Evolutionary conservation across 2,888 invertebrate species (phyloP).

Genomic region (Amiota communis): DNA sequence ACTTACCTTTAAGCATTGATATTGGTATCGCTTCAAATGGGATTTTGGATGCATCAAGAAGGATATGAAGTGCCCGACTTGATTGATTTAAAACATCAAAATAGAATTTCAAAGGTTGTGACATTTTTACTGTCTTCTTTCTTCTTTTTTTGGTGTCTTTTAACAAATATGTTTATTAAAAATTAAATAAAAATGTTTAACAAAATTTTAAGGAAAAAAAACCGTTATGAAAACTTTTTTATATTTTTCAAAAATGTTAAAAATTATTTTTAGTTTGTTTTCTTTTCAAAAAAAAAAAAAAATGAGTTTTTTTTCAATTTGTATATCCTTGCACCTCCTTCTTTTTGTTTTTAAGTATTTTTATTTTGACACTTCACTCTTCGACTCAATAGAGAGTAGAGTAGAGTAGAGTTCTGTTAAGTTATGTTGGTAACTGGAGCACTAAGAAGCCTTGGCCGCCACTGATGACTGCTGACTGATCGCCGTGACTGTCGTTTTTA

Average conservation of each 20-base stretch:
- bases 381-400: too few species aligned
- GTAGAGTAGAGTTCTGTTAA: too few species aligned
- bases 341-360: too few species aligned
- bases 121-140: constrained; percentile 53
- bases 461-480: constrained; percentile 20
- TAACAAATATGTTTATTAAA: neutral
- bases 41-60: constrained; percentile 79
- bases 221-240: neutral
- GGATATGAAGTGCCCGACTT: constrained; percentile 81
- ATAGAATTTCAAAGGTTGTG: constrained; percentile 78
- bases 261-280: too few species aligned
- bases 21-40: constrained; percentile 79
- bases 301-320: too few species aligned
- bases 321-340: too few species aligned
- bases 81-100: constrained; percentile 85
- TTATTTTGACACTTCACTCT: too few species aligned
- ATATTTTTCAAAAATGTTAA: neutral
- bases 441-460: too few species aligned
- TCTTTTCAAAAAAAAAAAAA: too few species aligned
- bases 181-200: constrained; percentile 16
- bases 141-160: constrained; percentile 13
- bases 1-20: constrained; percentile 79
- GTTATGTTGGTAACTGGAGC: too few species aligned
- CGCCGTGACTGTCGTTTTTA: constrained; percentile 50
- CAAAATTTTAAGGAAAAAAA: neutral